Evolutionary conservation across 2,888 invertebrate species (phyloP).

Genomic region (Eulithis testata): DNA sequence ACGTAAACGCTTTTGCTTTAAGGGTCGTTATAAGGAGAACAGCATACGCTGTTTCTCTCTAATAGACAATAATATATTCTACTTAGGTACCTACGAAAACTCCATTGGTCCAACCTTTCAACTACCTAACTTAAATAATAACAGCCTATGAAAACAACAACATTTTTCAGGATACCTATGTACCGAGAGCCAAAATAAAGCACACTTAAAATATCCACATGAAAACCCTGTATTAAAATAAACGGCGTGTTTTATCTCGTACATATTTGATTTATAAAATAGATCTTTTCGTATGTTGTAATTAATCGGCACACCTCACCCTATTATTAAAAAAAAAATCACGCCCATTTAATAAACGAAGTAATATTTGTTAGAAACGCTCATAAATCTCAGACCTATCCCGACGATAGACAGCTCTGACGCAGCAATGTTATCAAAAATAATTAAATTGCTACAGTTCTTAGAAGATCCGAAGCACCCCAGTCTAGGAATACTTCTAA

Average conservation of each 20-base stretch:
- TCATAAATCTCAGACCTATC: slow-evolving; percentile 24
- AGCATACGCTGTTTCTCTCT: too few relatives aligned
- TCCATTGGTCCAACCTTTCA: too few relatives aligned
- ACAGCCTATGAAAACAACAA: too few relatives aligned
- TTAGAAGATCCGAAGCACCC: slow-evolving; percentile 59
- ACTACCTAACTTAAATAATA: too few relatives aligned
- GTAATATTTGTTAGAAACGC: slow-evolving; percentile 24
- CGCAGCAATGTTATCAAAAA: slow-evolving; percentile 23
- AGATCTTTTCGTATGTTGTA: slow-evolving; percentile 27
- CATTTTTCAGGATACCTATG: too few relatives aligned
- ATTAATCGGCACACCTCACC: slow-evolving; percentile 47
- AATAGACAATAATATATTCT: too few relatives aligned
- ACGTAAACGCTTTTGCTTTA: too few relatives aligned
- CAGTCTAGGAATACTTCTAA: slow-evolving; percentile 61
- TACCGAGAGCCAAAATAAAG: neutral
- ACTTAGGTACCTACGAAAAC: too few relatives aligned
- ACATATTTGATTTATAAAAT: slow-evolving; percentile 20
- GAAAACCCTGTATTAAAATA: slow-evolving; percentile 27
- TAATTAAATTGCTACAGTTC: slow-evolving; percentile 39
- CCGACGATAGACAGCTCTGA: slow-evolving; percentile 18
- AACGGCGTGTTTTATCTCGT: slow-evolving; percentile 19
- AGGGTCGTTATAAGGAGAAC: too few relatives aligned
- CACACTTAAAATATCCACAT: neutral
- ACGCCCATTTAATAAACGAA: slow-evolving; percentile 47
- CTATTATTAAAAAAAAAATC: slow-evolving; percentile 57